Percentiles rank a stretch among this genome's conserved stretches.
These are phyloP conservation scores for Caprella mutica DNA, from an alignment of 2,888 invertebrate genomes.

Conservation along the genomic window DNA sequence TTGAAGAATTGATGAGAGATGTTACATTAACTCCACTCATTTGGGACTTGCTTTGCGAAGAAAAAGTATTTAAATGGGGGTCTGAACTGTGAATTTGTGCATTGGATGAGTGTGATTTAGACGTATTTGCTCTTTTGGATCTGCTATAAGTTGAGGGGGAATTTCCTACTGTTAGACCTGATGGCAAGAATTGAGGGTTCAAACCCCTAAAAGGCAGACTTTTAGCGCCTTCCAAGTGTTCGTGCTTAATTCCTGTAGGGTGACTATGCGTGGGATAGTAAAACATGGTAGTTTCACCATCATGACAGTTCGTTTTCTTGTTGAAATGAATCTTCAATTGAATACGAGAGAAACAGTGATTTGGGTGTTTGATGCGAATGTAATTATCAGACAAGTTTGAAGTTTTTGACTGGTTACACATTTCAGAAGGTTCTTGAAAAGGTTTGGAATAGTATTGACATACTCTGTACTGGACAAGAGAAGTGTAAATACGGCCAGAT, in stretches of 20 bases:
- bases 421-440: background rate
- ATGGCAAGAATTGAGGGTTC: too few relatives aligned
- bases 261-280: conserved; percentile 33
- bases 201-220: too few relatives aligned
- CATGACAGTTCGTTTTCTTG: conserved; percentile 17
- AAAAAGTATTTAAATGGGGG: too few relatives aligned
- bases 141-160: too few relatives aligned
- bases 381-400: background rate
- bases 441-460: background rate
- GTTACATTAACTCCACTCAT: too few relatives aligned
- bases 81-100: too few relatives aligned
- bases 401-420: background rate
- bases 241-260: conserved; percentile 14
- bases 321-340: conserved; percentile 29
- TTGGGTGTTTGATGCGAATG: conserved; percentile 21
- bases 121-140: too few relatives aligned
- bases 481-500: background rate
- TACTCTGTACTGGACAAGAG: background rate
- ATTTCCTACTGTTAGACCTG: too few relatives aligned
- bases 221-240: too few relatives aligned
- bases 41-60: too few relatives aligned
- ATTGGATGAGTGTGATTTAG: too few relatives aligned
- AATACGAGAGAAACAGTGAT: conserved; percentile 32
- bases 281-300: conserved; percentile 28
- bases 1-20: too few relatives aligned